Evolutionary conservation across 2,113 vertebrate species (phyloP), one percentile per base, ranked within the genome.

Genomic region (Hiodon alosoides): DNA sequence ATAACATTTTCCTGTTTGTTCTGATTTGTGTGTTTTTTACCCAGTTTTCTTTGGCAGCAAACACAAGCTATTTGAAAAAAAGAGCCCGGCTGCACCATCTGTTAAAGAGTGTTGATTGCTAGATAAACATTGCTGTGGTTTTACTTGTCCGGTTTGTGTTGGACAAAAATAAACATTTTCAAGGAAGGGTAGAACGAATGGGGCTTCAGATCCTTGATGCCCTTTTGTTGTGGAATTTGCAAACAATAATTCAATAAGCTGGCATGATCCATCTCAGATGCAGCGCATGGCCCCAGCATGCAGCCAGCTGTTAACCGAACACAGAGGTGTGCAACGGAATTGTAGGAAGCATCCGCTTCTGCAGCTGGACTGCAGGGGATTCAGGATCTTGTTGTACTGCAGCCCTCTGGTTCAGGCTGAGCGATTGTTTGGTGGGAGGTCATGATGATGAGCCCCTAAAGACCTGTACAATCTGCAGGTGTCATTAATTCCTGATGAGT

Each of bases 41-140:
- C 2, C 59, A n/a, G 13, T 61, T 61, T 61, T 4, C 16, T 16
- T n/a, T 61, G 59, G 59, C 59, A 61, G 59, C 59, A 2, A n/a
- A 61, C 59, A 14, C 13, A 61, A 61, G 14, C 7, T n/a, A 61
- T 61, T 31, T 31, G 59, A 61, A 61, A 61, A 31, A 31, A 31
- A 31, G 31, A 31, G 31, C 31, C 31, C 31, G 31, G 31, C 31
- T 1, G 59, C 59, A 16, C 3, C 13, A 31, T 31, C 65, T 48
- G n/a, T 67, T 51, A 4, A 16, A 68, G 48, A 68, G 66, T 51
- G 50, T n/a, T 68, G 47, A 68, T 68, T 68, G 65, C 31, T 67
- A 31, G 65, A 31, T 67, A 67, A 67, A 67, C 65, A 67, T 13
- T 67, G 4, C 3, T 61, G 59, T 6, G 59, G 59, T 61, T 61